Evolutionary conservation across 2,797 vertebrate species (phyloP).

Genomic region (Micrastur ruficollis): DNA sequence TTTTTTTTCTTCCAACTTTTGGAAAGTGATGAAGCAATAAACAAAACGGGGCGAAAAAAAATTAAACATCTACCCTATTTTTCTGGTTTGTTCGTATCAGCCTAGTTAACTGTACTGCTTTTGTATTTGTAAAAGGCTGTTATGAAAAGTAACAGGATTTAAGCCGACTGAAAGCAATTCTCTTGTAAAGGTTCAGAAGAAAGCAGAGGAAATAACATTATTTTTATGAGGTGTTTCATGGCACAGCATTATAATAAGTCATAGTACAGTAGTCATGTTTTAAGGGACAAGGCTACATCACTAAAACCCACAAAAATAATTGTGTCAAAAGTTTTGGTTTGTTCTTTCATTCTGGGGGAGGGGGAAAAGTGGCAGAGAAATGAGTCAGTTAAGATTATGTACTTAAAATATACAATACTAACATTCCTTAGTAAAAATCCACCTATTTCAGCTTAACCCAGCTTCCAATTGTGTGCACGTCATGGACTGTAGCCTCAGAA

Average conservation of each 20-base stretch:
- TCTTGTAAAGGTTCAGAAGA: slow-evolving; percentile 51
- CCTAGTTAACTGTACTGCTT: neutral
- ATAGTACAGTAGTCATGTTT: slow-evolving; percentile 17
- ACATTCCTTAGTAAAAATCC: neutral
- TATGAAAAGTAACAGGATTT: slow-evolving; percentile 34
- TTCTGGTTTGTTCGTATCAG: slow-evolving; percentile 9
- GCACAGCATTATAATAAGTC: slow-evolving; percentile 20
- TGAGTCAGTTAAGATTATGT: neutral
- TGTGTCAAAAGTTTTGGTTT: neutral
- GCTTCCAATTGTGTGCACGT: rapidly evolving
- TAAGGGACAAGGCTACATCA: neutral
- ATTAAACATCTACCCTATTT: slow-evolving; percentile 2
- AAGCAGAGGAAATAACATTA: slow-evolving; percentile 48
- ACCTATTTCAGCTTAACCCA: neutral
- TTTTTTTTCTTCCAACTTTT: neutral
- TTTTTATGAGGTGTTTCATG: slow-evolving; percentile 56
- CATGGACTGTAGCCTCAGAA: neutral
- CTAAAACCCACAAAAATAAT: neutral
- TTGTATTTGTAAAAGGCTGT: slow-evolving; percentile 36
- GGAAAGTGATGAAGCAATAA: slow-evolving; percentile 27
- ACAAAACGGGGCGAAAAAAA: neutral
- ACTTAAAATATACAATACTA: neutral
- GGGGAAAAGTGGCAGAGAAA: neutral
- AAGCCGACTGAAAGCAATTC: slow-evolving; percentile 42
- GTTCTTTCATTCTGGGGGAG: neutral